Evolutionary conservation across 1,140 invertebrate genomes (phyloP), one percentile per base, ranked within the genome.

Genomic region (Procambarus clarkii): DNA sequence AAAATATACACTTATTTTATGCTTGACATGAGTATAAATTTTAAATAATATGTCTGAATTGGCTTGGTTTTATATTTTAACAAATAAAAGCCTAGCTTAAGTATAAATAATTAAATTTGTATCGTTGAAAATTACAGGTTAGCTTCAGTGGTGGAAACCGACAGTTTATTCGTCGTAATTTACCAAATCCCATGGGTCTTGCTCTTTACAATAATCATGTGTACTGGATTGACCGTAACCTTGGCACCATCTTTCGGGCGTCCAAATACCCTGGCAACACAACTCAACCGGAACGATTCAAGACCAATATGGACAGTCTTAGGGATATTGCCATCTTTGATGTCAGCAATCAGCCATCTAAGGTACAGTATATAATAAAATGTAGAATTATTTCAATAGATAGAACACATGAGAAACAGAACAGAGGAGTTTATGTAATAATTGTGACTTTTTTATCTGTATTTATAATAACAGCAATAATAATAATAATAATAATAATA

Each of bases 151-250:
- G 96, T 54, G 94, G 94, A 50, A 94, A 94, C 54, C 94, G 95
- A 44, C 94, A 95, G 93, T 96, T 98, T 0, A 97, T 99, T 44
- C 95, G 98, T 44, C 95, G 97, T 0, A 98, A 99, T 94, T 95
- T 99, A 21, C 98, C 99, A 0, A 99, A 98, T 94, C 98, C 98
- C 0, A 98, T 98, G 96, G 98, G 98, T 79, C 96, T 99, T 34
- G 97, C 98, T 0, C 96, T 99, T 4, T 96, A 97, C 92, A 94
- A 94, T 18, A 93, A 95, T 50, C 97, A 97, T 88, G 97, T 99
- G 0, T 99, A 98, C 94, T 99, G 98, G 98, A 98, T 99, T 0
- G 99, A 99, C 94, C 95, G 98, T 79, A 99, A 99, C 94, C 95
- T 99, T 0, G 96, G 97, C 91, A 97, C 97, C 0, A 97, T 99